Evolutionary conservation across 2,888 invertebrate species (phyloP).

Genomic region (Sphinx pinastri): DNA sequence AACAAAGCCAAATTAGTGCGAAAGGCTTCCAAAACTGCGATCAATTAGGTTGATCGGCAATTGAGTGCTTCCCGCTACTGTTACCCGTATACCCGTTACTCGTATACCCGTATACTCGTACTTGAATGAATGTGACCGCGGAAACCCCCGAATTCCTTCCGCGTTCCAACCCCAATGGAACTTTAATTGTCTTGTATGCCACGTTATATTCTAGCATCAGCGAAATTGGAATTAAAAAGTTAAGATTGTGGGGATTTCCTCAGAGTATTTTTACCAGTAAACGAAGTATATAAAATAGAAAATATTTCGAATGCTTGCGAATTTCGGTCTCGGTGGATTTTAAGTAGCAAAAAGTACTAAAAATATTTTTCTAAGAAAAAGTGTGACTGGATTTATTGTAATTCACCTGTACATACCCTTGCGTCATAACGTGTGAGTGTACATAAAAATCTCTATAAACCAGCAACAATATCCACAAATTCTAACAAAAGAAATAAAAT

Average conservation of each 20-base stretch:
- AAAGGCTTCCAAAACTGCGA: slow-evolving; percentile 57
- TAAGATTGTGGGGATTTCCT: background rate
- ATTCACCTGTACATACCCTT: background rate
- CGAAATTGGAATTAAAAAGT: background rate
- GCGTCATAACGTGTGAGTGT: background rate
- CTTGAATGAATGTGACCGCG: slow-evolving; percentile 45
- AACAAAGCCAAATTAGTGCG: slow-evolving; percentile 62
- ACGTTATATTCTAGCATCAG: slow-evolving; percentile 21
- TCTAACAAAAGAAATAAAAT: slow-evolving; percentile 19
- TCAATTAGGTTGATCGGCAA: slow-evolving; percentile 62
- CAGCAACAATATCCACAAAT: slow-evolving; percentile 9
- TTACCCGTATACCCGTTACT: slow-evolving; percentile 10
- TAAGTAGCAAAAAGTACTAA: background rate
- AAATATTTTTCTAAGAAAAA: background rate
- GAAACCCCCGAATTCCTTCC: slow-evolving; percentile 45
- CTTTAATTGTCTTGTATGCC: slow-evolving; percentile 44
- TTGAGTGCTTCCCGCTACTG: slow-evolving; percentile 46
- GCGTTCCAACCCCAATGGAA: slow-evolving; percentile 41
- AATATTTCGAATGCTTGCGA: too few relatives aligned
- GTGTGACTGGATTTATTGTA: background rate
- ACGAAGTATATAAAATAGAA: too few relatives aligned
- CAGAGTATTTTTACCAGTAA: too few relatives aligned
- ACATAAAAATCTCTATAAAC: slow-evolving; percentile 18
- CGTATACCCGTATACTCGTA: slow-evolving; percentile 2
- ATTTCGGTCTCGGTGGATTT: background rate